Conservation (phyloP, 2,113 vertebrate genomes). For the Probosciger aterrimus region DNA sequence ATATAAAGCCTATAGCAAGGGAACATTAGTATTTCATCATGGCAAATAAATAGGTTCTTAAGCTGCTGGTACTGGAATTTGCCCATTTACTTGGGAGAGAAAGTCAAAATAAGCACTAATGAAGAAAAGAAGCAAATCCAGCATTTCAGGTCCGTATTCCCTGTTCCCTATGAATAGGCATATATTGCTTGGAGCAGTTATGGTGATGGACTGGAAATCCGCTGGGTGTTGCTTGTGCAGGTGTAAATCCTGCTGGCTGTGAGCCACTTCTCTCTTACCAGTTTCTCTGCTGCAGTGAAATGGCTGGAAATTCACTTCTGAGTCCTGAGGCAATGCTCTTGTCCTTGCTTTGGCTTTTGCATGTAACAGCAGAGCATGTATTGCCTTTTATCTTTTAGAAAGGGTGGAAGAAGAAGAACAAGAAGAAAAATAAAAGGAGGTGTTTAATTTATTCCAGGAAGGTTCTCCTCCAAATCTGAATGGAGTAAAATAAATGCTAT, state of each 20-base stretch:
- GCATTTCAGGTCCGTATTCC: slow-evolving; percentile 9
- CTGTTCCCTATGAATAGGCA: background rate
- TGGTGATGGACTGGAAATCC: background rate
- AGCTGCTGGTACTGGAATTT: slow-evolving; percentile 14
- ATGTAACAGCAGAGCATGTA: background rate
- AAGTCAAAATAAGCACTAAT: slow-evolving; percentile 29
- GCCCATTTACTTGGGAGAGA: slow-evolving; percentile 10
- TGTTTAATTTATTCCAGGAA: background rate
- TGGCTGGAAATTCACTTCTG: background rate
- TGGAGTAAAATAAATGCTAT: background rate
- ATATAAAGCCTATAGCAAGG: slow-evolving; percentile 16
- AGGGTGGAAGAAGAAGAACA: accelerated
- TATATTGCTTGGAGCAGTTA: background rate
- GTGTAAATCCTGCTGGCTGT: background rate
- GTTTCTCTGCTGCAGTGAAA: slow-evolving; percentile 2
- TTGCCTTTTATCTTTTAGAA: background rate
- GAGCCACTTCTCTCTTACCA: background rate
- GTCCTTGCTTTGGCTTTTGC: background rate
- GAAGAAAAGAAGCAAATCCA: slow-evolving; percentile 27
- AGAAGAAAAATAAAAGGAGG: background rate
- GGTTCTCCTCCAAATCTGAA: background rate
- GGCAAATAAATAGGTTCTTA: background rate
- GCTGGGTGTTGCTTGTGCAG: background rate
- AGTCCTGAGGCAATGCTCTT: background rate
- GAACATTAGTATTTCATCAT: background rate